Evolutionary conservation across 2,797 vertebrate genomes (phyloP).

Genomic region (Manis javanica): DNA sequence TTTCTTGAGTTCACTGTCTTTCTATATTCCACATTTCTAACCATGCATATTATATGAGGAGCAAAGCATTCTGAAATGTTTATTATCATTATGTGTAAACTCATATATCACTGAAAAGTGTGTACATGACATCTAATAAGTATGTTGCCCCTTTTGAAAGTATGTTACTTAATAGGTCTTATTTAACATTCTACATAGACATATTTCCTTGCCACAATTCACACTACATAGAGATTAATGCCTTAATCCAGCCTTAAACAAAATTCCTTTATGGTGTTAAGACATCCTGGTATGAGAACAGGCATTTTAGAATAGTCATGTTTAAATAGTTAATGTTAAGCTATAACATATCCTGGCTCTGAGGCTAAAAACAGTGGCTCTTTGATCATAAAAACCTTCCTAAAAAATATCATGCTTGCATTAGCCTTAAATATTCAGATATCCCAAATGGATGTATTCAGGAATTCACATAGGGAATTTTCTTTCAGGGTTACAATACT

Average conservation of each 20-base stretch:
- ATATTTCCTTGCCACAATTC: background rate
- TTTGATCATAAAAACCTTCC: conserved; percentile 51
- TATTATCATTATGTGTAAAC: conserved; percentile 31
- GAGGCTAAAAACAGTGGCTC: conserved; percentile 21
- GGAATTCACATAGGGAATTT: conserved; percentile 56
- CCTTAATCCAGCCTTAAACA: conserved; percentile 51
- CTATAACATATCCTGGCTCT: background rate
- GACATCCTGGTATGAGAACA: background rate
- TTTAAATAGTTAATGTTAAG: conserved; percentile 40
- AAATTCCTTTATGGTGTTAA: conserved; percentile 5
- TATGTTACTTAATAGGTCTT: background rate
- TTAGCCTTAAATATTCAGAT: conserved; percentile 53
- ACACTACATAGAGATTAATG: background rate
- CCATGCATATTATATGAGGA: conserved; percentile 21
- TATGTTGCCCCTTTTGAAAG: background rate
- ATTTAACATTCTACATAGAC: background rate
- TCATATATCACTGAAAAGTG: conserved; percentile 26
- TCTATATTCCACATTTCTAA: background rate
- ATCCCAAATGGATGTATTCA: conserved; percentile 48
- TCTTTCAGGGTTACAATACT: background rate
- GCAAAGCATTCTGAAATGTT: conserved; percentile 12
- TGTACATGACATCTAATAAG: background rate
- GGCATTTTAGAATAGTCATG: background rate
- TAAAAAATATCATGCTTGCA: conserved; percentile 2
- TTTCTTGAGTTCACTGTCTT: conserved; percentile 48